Conservation (phyloP, 1,140 invertebrate species). For the Anastrepha ludens region DNA sequence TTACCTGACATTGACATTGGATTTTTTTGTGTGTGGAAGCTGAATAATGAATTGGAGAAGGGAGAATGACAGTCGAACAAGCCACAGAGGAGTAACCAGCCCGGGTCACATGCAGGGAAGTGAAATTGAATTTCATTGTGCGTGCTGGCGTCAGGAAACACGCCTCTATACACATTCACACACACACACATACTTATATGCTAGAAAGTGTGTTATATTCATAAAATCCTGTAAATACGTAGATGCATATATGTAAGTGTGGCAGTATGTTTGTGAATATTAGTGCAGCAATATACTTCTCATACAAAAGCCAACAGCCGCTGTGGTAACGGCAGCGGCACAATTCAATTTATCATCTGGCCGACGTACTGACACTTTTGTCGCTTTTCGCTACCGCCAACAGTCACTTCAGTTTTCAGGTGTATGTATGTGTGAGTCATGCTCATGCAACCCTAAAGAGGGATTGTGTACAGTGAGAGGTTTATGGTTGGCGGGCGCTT, state of each 20-base stretch:
- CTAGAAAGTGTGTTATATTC: background rate
- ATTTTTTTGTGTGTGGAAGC: background rate
- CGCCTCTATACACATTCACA: background rate
- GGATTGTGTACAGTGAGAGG: background rate
- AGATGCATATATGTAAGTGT: background rate
- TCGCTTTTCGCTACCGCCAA: background rate
- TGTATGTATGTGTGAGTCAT: background rate
- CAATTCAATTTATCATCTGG: conserved; percentile 51
- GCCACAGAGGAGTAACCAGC: background rate
- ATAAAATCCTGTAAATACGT: background rate
- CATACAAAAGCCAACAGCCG: background rate
- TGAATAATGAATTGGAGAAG: background rate
- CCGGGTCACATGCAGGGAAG: too few relatives aligned
- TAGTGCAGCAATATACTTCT: conserved; percentile 9
- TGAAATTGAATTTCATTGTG: conserved; percentile 6
- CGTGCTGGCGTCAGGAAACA: background rate
- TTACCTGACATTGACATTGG: conserved; percentile 19
- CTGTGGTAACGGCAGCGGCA: background rate
- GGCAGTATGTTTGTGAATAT: background rate
- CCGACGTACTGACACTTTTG: conserved; percentile 24
- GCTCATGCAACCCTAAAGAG: background rate
- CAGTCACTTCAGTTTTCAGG: conserved; percentile 1
- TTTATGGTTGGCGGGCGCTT: background rate
- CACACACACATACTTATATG: background rate
- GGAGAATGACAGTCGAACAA: background rate